Base-by-base conservation (phyloP, 2,113 vertebrate species). In the Chloropsis cyanopogon region DNA sequence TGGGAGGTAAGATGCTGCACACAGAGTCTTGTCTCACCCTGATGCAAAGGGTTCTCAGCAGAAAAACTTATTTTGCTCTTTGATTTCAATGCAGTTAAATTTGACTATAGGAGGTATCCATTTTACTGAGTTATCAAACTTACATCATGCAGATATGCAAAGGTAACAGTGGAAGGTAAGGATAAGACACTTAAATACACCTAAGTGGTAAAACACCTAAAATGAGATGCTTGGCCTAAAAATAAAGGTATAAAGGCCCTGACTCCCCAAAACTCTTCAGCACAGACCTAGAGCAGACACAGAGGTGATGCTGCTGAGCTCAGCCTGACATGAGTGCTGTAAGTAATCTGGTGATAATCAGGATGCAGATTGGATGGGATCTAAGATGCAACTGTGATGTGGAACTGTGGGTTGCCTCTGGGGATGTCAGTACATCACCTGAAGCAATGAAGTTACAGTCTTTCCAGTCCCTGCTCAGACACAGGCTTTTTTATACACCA, bases 121-220 rank as follows among this genome's bases (percentile, higher is more conserved):
- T 41, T 82, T 50, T 18, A 65, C 15, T 10, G 19, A 56, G n/a
- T 25, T 20, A 41, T 22, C 33, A 26, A n/a, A 44, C 39, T 66
- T n/a, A 0, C 0, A 14, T 7, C 0, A 0, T 22, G 54, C 19
- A 31, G 57, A 14, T 13, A 19, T 3, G 28, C 31, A 41, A 57
- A 64, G 15, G 41, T 23, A 35, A 7, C 53, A 69, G 14, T 11
- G 14, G 61, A 82, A 80, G 21, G n/a, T 9, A 88, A 63, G 4
- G 11, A 24, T 41, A 75, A 61, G 53, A 54, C 20, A 52, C 44
- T 25, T 18, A 23, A 1, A 41, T 49, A 29, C 20, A 50, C 17
- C 7, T 11, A 13, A 35, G 35, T 29, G 35, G 16, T 16, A 42
- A 41, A 65, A 29, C 17, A 39, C 22, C 46, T 56, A 20, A 80